Evolutionary conservation across 1,140 invertebrate genomes (phyloP).

Genomic region (Sitobion miscanthi): DNA sequence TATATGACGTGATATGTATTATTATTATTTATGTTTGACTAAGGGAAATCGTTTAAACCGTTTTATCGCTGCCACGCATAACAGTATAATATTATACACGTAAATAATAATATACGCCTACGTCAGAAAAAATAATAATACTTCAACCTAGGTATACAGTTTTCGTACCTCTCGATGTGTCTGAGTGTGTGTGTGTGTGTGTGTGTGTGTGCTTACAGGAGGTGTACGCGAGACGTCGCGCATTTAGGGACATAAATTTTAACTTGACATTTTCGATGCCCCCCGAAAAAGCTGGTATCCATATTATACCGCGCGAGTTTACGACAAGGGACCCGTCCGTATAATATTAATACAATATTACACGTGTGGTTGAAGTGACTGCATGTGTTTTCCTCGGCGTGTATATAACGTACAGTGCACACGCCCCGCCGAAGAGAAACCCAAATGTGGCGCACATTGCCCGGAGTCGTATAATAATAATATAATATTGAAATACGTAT

Average conservation of each 20-base stretch:
- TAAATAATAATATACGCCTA: neutral
- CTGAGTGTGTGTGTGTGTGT: too few relatives aligned
- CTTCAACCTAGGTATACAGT: too few relatives aligned
- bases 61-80: neutral
- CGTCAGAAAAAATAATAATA: neutral
- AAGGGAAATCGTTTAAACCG: neutral
- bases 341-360: neutral
- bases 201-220: too few relatives aligned
- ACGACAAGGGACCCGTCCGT: neutral
- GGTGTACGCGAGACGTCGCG: neutral
- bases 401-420: neutral
- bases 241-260: constrained; percentile 18
- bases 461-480: neutral
- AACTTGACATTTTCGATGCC: constrained; percentile 8
- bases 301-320: neutral
- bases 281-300: neutral
- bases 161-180: too few relatives aligned
- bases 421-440: neutral
- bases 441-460: constrained; percentile 9
- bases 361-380: constrained; percentile 27
- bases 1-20: too few relatives aligned
- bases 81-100: neutral
- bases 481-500: neutral
- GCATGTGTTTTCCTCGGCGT: neutral
- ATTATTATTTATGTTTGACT: too few relatives aligned